Conservation (phyloP, 2,888 invertebrate species). For the Erebia aethiops region DNA sequence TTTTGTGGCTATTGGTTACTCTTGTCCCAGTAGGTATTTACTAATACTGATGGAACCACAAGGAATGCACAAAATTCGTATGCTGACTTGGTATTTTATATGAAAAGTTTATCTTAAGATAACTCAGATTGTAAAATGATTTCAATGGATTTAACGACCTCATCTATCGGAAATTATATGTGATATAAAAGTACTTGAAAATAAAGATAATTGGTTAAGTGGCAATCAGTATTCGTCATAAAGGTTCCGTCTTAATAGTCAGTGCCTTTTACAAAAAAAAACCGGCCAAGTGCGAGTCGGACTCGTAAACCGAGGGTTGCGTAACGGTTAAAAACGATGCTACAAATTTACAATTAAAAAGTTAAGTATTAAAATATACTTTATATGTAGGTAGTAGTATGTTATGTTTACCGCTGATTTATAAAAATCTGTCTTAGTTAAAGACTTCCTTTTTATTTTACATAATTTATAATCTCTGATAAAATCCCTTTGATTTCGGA, state of each 20-base stretch:
- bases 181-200: conserved; percentile 23
- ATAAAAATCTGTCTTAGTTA: too few relatives aligned
- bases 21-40: not conserved
- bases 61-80: conserved; percentile 25
- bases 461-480: too few relatives aligned
- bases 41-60: conserved; percentile 10
- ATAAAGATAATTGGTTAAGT: conserved; percentile 11
- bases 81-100: conserved; percentile 26
- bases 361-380: too few relatives aligned
- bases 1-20: conserved; percentile 16
- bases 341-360: too few relatives aligned
- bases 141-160: conserved; percentile 27
- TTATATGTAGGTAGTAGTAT: too few relatives aligned
- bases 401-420: too few relatives aligned
- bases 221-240: conserved; percentile 4
- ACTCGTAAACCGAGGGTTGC: too few relatives aligned
- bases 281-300: too few relatives aligned
- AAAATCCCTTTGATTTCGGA: too few relatives aligned
- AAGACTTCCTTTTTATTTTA: too few relatives aligned
- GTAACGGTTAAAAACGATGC: too few relatives aligned
- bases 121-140: conserved; percentile 26
- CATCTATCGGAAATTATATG: conserved; percentile 17
- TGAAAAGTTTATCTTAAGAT: conserved; percentile 27
- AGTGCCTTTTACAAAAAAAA: not conserved
- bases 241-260: conserved; percentile 5